Base-by-base conservation (phyloP, 2,888 invertebrate genomes). In the Euproctis similis region DNA sequence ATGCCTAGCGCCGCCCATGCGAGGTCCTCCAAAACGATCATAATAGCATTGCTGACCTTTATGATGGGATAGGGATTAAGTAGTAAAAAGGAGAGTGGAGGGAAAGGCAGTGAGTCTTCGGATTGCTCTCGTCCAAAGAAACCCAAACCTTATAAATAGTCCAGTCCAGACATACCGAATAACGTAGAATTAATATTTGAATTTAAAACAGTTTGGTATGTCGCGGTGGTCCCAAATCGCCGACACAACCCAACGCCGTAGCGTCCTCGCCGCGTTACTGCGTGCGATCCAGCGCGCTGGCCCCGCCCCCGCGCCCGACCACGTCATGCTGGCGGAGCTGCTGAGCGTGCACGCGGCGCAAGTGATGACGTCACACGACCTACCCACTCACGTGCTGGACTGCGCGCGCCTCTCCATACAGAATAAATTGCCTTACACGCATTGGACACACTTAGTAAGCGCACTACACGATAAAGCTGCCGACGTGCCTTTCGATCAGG, bases 261-360 rank as follows among this genome's bases (percentile, higher is more conserved):
- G 54, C 4, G 33, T 76, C 20, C 43, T 77, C 2, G 47, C 59
- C 1, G 51, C 61, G 1, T 32, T 80, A 3, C 5, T 52, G 3
- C 23, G 26, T 1, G 59, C 68, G 0, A 59, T 59, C 0, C 52
- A 53, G 28, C 49, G 59, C 2, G 53, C 55, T 47, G 70, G 66
- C 1, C 34, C 51, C 6, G 13, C 42, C 0, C 60, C 66, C 0
- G 36, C 37, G 2, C 9, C 33, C 0, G 56, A 68, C 1, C 44
- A 67, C 11, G 42, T 52, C 17, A 52, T 76, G 26, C 35, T 78
- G 1, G 21, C 73, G 0, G 81, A 81, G 50, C 43, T 81, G 10
- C 33, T 74, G 2, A 73, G 73, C 10, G 63, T 78, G 12, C 81
- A 81, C 30, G 49, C 53, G 2, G 31, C 40, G 0, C 31, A 49